A percentile compares a stretch with the other conserved stretches of the same genome.
These are phyloP conservation scores for Liolophura sinensis DNA, from an alignment of 1,140 invertebrate species.

Conservation along the genomic window DNA sequence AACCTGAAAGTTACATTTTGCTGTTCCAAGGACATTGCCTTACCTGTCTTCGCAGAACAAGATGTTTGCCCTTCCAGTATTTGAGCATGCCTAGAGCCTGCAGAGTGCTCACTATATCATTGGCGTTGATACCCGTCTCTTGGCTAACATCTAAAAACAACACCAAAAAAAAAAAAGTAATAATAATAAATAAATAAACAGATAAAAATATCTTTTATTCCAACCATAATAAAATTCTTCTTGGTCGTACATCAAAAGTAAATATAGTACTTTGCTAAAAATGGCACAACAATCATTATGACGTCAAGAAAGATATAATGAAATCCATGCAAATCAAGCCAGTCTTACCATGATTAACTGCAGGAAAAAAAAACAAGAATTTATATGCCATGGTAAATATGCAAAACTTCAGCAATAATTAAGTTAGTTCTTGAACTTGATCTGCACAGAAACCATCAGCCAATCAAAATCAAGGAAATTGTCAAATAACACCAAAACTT, in stretches of 20 bases:
- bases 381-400: background rate
- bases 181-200: background rate
- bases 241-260: background rate
- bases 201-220: background rate
- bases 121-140: slow-evolving; percentile 95
- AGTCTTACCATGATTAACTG: no score
- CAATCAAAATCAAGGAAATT: no score
- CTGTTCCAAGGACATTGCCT: slow-evolving; percentile 21
- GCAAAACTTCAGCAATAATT: background rate
- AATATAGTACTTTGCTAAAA: background rate
- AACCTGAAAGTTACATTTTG: background rate
- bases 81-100: slow-evolving; percentile 97
- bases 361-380: no score
- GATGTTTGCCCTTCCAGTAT: slow-evolving; percentile 99
- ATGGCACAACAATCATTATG: no score
- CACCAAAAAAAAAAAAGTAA: slow-evolving; percentile 1
- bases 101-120: slow-evolving; percentile 97
- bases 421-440: no score
- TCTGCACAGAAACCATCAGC: no score
- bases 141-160: slow-evolving; percentile 71
- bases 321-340: no score
- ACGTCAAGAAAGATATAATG: no score
- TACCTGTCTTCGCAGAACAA: slow-evolving; percentile 92
- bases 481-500: no score
- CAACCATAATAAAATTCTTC: background rate